Evolutionary conservation across 2,888 invertebrate genomes (phyloP).

Genomic region (Eucera pruinosa): DNA sequence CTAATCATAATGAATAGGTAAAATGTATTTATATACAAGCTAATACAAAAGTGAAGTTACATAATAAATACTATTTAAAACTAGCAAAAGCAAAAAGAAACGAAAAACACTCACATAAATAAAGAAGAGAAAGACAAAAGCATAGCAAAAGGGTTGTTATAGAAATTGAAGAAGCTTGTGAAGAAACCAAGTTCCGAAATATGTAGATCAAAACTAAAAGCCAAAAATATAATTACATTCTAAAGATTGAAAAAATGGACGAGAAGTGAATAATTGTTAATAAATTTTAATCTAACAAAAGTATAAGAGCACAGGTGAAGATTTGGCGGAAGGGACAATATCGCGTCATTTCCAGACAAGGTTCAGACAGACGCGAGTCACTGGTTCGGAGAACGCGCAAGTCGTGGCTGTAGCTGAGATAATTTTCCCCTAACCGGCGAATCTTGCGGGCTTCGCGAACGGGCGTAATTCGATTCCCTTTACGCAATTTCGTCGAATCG

Average conservation of each 20-base stretch:
- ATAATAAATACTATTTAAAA: neutral
- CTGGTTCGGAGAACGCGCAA: conserved; percentile 29
- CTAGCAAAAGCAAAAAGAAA: neutral
- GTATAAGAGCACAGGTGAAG: no score
- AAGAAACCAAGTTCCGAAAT: no score
- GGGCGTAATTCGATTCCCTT: conserved; percentile 73
- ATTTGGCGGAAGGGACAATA: neutral
- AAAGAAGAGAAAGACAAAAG: no score
- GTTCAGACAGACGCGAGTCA: conserved; percentile 20
- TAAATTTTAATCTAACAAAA: no score
- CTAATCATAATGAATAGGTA: no score
- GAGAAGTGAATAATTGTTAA: no score
- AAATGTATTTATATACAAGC: no score
- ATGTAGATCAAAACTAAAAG: no score
- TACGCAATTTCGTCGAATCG: conserved; percentile 74
- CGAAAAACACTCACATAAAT: neutral
- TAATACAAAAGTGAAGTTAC: no score
- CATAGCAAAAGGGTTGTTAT: no score
- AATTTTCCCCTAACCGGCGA: conserved; percentile 62
- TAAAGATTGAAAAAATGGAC: no score
- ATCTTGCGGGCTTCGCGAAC: conserved; percentile 52
- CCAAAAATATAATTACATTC: neutral
- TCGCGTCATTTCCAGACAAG: neutral
- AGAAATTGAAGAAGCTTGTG: no score
- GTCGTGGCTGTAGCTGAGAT: conserved; percentile 54